Conservation (phyloP, 2,113 vertebrate species). For the Anser cygnoides region DNA sequence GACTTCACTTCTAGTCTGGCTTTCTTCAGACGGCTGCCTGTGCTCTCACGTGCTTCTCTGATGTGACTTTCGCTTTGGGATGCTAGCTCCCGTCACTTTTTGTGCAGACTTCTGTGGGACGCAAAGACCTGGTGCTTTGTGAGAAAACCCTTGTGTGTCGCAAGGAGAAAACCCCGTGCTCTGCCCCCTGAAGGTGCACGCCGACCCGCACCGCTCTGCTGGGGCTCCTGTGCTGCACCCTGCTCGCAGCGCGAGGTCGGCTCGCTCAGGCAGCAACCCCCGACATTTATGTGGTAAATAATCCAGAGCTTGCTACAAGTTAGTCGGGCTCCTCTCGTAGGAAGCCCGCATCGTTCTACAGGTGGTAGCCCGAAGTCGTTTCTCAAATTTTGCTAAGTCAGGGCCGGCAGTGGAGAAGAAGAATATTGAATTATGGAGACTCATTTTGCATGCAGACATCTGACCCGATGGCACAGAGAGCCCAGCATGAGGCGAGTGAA, state of each 20-base stretch:
- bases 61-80: neutral
- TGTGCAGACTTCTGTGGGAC: neutral
- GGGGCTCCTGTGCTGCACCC: neutral
- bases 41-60: neutral
- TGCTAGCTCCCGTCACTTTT: neutral
- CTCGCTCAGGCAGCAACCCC: neutral
- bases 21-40: neutral
- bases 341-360: neutral
- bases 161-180: neutral
- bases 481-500: neutral
- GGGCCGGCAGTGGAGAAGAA: neutral
- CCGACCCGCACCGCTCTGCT: neutral
- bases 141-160: neutral
- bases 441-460: slow-evolving; percentile 15
- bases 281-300: neutral
- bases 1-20: neutral
- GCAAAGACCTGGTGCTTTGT: neutral
- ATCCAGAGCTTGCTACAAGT: rapidly evolving
- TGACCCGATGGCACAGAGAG: neutral
- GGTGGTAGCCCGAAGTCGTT: neutral
- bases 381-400: neutral
- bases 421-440: neutral
- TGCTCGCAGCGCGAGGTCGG: rapidly evolving
- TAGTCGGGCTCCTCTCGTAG: neutral
- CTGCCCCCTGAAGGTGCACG: neutral